Conservation (phyloP, 2,113 vertebrate genomes). For the Nothocercus nigrocapillus region DNA sequence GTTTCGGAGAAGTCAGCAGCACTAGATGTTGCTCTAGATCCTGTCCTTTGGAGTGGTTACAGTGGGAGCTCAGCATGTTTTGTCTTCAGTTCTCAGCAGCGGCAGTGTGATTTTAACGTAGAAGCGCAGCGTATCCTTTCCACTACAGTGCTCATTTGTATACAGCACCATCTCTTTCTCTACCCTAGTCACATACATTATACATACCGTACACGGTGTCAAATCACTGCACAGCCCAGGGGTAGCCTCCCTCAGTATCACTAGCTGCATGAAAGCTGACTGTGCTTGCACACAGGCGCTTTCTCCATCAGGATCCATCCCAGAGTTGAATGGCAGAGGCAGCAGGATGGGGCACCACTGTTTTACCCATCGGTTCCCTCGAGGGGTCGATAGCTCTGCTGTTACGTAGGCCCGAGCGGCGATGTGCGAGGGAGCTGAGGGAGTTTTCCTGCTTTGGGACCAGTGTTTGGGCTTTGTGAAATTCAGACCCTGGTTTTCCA, state of each 20-base stretch:
- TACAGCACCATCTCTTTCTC: neutral
- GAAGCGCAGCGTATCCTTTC: accelerated
- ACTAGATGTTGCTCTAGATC: neutral
- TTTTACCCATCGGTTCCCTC: neutral
- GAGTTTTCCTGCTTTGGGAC: neutral
- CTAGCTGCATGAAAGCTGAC: neutral
- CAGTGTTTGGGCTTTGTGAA: neutral
- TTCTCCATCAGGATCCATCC: neutral
- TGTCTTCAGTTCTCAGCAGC: neutral
- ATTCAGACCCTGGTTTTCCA: neutral
- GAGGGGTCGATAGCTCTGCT: neutral
- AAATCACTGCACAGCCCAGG: neutral
- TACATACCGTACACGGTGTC: constrained; percentile 3
- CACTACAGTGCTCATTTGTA: neutral
- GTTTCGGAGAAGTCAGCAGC: neutral
- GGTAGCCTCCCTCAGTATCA: neutral
- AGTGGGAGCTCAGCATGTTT: neutral
- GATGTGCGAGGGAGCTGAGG: neutral
- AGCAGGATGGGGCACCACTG: accelerated
- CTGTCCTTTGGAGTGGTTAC: neutral
- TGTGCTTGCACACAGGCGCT: accelerated
- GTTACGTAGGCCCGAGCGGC: neutral
- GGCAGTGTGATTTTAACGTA: neutral
- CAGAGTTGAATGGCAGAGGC: neutral
- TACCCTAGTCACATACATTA: neutral